Conservation (phyloP, 1,140 invertebrate species). For the Drosophila subobscura region DNA sequence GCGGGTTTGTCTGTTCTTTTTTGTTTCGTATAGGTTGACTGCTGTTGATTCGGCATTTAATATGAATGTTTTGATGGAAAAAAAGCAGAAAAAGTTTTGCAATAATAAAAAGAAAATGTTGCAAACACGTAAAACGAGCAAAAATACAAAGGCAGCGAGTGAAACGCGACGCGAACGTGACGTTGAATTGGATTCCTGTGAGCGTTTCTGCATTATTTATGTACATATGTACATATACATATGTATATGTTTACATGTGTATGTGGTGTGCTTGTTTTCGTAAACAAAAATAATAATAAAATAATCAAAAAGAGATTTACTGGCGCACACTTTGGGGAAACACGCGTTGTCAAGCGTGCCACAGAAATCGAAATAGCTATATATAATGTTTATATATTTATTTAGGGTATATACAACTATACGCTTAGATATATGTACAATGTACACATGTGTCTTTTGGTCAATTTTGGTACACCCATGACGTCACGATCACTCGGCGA, state of each 20-base stretch:
- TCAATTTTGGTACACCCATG: conserved; percentile 40
- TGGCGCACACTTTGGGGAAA: conserved; percentile 25
- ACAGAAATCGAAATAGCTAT: conserved; percentile 16
- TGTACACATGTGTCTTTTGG: conserved; percentile 30
- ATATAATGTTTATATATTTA: background rate
- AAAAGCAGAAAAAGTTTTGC: conserved; percentile 14
- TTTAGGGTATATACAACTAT: background rate
- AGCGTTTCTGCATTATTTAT: conserved; percentile 47
- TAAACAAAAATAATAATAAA: conserved; percentile 49
- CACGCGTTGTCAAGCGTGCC: conserved; percentile 43
- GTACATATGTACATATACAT: background rate
- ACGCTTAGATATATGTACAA: conserved; percentile 12
- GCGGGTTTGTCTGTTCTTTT: conserved; percentile 14
- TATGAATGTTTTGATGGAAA: conserved; percentile 39
- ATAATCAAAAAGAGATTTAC: conserved; percentile 16
- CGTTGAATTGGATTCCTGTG: conserved; percentile 70
- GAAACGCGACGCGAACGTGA: conserved; percentile 71
- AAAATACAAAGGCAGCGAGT: conserved; percentile 47
- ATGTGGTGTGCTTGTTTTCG: background rate
- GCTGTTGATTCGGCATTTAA: conserved; percentile 39
- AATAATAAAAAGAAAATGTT: conserved; percentile 33
- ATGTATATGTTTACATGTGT: background rate
- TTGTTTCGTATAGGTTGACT: conserved; percentile 27
- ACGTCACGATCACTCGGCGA: conserved; percentile 74
- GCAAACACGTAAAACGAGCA: conserved; percentile 55